Evolutionary conservation across 2,888 invertebrate genomes (phyloP).

Genomic region (Drosophila quinaria): DNA sequence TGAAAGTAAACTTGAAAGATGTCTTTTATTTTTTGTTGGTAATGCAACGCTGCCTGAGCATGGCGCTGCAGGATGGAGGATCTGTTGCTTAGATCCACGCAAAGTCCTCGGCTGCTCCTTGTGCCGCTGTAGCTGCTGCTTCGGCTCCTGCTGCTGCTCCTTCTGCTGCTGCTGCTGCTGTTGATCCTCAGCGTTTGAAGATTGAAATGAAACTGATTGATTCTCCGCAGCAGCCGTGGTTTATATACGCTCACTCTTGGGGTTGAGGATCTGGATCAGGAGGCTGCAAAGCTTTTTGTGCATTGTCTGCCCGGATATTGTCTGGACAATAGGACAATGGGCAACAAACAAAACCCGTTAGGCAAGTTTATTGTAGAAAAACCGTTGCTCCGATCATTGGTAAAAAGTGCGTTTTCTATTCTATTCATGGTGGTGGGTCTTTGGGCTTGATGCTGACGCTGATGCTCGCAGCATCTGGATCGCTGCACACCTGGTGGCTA

Average conservation of each 20-base stretch:
- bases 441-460: constrained; percentile 33
- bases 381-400: constrained; percentile 62
- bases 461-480: constrained; percentile 65
- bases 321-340: constrained; percentile 60
- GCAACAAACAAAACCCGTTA: constrained; percentile 76
- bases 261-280: constrained; percentile 41
- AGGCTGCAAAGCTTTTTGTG: constrained; percentile 67
- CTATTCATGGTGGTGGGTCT: constrained; percentile 72
- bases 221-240: constrained; percentile 77
- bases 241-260: constrained; percentile 73
- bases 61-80: constrained; percentile 61
- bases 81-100: constrained; percentile 55
- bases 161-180: constrained; percentile 56
- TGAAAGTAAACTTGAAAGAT: constrained; percentile 60
- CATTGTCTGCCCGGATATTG: constrained; percentile 68
- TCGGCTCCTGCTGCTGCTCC: constrained; percentile 51
- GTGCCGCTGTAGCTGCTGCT: constrained; percentile 38
- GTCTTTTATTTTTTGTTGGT: constrained; percentile 28
- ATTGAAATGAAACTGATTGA: constrained; percentile 85
- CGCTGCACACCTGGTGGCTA: constrained; percentile 76
- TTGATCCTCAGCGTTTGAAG: constrained; percentile 80
- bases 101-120: constrained; percentile 59
- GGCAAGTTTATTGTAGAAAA: constrained; percentile 81
- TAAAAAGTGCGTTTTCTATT: constrained; percentile 67
- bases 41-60: constrained; percentile 64